phyloP scores from a whole-genome alignment of 2,888 invertebrate genomes.

The Ophioninae sp. region DNA sequence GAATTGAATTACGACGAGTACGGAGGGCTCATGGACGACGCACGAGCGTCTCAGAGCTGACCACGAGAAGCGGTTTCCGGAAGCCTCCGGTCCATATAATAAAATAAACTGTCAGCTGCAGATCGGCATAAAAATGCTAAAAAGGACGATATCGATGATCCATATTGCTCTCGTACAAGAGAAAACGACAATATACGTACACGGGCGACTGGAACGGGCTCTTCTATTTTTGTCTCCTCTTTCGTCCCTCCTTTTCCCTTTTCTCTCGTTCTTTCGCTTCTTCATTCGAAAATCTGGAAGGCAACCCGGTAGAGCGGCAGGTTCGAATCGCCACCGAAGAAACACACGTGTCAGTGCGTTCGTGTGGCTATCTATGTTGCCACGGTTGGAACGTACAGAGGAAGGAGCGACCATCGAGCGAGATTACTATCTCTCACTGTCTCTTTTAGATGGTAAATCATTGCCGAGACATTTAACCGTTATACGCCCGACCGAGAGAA shows the following conservation, averaged over 20 bases:
- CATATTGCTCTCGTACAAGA: conserved; percentile 70
- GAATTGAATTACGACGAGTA: conserved; percentile 61
- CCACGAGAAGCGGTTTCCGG: conserved; percentile 59
- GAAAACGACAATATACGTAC: conserved; percentile 55
- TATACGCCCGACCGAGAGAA: conserved; percentile 40
- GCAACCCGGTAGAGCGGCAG: conserved; percentile 29
- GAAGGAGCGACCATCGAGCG: conserved; percentile 45
- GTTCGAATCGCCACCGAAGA: conserved; percentile 19
- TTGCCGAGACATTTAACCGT: conserved; percentile 78
- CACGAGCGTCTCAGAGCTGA: conserved; percentile 66
- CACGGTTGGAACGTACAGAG: conserved; percentile 52
- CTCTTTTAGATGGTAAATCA: conserved; percentile 74
- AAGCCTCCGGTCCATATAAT: conserved; percentile 73
- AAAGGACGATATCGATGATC: conserved; percentile 69
- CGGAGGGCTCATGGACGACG: conserved; percentile 66
- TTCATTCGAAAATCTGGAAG: conserved; percentile 19
- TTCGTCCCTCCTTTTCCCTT: conserved; percentile 8
- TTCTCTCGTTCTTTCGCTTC: conserved; percentile 29
- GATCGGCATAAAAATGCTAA: conserved; percentile 81
- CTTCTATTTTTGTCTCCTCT: conserved; percentile 14
- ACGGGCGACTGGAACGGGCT: conserved; percentile 36
- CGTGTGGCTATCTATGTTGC: conserved; percentile 5
- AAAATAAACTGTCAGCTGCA: conserved; percentile 81
- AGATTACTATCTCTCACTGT: conserved; percentile 69
- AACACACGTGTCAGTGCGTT: conserved; percentile 1